phyloP scores from a whole-genome alignment of 2,888 invertebrate species.

The Theretra japonica region DNA sequence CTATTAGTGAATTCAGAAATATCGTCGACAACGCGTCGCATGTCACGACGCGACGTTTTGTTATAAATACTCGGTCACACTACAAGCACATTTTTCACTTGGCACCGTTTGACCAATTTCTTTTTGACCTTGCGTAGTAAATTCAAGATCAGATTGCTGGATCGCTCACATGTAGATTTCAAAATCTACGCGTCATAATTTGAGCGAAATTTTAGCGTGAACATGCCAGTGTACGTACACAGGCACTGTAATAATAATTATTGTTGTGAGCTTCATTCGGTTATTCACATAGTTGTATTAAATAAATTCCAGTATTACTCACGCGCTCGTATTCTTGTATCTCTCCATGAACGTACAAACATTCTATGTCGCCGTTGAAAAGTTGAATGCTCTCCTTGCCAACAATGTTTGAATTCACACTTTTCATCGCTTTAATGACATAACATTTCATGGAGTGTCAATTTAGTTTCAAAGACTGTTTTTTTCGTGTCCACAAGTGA shows the following conservation, averaged over 20 bases:
- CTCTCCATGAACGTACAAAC: background rate
- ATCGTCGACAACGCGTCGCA: constrained; percentile 50
- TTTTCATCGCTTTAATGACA: constrained; percentile 55
- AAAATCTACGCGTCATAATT: constrained; percentile 24
- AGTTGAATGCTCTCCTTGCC: constrained; percentile 34
- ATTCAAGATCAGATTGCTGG: constrained; percentile 63
- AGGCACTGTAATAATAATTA: background rate
- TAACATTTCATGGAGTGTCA: constrained; percentile 55
- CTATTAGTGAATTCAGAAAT: constrained; percentile 57
- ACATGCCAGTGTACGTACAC: background rate
- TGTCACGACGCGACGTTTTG: constrained; percentile 63
- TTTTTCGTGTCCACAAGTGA: constrained; percentile 58
- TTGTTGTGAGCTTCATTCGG: background rate
- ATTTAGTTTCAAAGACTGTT: constrained; percentile 51
- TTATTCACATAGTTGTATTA: background rate
- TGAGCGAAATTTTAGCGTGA: background rate
- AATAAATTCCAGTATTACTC: background rate
- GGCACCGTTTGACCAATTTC: constrained; percentile 67
- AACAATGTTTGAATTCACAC: constrained; percentile 40
- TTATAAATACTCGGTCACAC: constrained; percentile 72
- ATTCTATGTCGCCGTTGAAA: background rate
- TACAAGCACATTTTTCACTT: constrained; percentile 67
- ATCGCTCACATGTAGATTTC: constrained; percentile 49
- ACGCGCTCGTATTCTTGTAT: background rate
- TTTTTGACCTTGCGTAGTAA: constrained; percentile 69